Evolutionary conservation across 2,113 vertebrate species (phyloP), one percentile per base, ranked within the genome.

Genomic region (Oenanthe melanoleuca): DNA sequence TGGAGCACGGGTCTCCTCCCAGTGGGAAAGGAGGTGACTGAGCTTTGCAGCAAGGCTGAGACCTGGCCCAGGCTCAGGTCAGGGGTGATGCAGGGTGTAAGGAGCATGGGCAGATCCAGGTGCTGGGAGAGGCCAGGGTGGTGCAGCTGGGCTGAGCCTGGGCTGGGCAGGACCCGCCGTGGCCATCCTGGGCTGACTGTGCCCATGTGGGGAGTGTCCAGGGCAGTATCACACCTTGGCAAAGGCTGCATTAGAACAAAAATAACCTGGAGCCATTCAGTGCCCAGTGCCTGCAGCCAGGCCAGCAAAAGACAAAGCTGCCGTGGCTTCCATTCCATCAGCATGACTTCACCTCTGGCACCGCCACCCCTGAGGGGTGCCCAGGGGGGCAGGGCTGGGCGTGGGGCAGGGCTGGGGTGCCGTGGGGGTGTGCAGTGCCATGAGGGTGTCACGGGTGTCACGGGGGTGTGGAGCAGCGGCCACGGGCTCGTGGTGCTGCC

Each of bases 311-410:
- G 55, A n/a, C 21, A 4, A 22, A 61, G 33, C 80, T 70, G 47
- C 69, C 0, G 0, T 2, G 26, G 42, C 64, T 96, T 9, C 45
- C 1, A 1, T n/a, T 47, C 18, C n/a, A 0, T 3, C 0, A 0
- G 44, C 40, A 34, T n/a, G 34, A 25, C 28, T 49, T 73, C 44
- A 50, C 4, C 55, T 31, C 87, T 0, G 1, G 63, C 31, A 23
- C 15, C 25, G 38, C 31, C 45, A 17, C 14, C 75, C 50, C 0
- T 3, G 31, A 69, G 31, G 6, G 59, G 60, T 38, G 8, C 20
- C 40, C 55, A 4, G 82, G 26, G 13, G 16, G 85, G 28, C 72
- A 65, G 65, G 12, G 47, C 17, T 16, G 55, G 66, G 11, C 5
- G 1, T 6, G 53, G 53, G 63, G 34, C 34, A 37, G 34, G 34